Percentiles rank a stretch among this genome's conserved stretches.
Evolutionary conservation across 2,797 vertebrate species (phyloP).

Genomic region (Cyprinodon diabolis): DNA sequence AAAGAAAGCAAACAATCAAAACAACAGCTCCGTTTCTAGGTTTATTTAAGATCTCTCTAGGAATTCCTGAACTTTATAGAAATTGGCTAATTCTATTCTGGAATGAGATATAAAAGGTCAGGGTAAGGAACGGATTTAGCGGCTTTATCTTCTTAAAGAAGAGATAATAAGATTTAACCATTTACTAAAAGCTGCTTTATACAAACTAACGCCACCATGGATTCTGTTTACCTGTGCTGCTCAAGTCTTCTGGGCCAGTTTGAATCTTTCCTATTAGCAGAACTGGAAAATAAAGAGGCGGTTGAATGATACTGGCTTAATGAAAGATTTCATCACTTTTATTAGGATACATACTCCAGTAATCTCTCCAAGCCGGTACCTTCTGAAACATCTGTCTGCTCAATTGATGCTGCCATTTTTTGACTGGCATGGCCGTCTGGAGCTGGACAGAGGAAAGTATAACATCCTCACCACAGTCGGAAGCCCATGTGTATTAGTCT

Average conservation of each 20-base stretch:
- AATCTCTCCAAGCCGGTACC: constrained; percentile 28
- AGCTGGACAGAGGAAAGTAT: constrained; percentile 30
- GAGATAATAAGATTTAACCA: neutral
- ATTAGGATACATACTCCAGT: neutral
- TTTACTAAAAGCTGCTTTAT: neutral
- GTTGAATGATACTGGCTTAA: neutral
- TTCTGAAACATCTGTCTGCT: constrained; percentile 12
- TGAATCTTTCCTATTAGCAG: constrained; percentile 50
- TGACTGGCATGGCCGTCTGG: constrained; percentile 74
- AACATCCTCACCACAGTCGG: neutral
- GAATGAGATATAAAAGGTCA: neutral
- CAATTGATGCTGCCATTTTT: constrained; percentile 60
- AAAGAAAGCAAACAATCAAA: too few relatives aligned
- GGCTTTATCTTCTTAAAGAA: neutral
- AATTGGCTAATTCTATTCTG: neutral
- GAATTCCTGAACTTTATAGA: neutral
- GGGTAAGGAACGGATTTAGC: neutral
- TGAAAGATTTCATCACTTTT: neutral
- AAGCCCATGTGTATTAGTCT: neutral
- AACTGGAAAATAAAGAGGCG: constrained; percentile 33
- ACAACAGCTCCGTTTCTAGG: too few relatives aligned
- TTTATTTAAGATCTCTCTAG: neutral
- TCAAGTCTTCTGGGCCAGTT: constrained; percentile 79
- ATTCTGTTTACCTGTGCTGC: constrained; percentile 81
- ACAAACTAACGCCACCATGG: neutral